A percentile compares a stretch with the other conserved stretches of the same genome.
Evolutionary conservation across 2,113 vertebrate species (phyloP).

Genomic region (Rattus norvegicus): DNA sequence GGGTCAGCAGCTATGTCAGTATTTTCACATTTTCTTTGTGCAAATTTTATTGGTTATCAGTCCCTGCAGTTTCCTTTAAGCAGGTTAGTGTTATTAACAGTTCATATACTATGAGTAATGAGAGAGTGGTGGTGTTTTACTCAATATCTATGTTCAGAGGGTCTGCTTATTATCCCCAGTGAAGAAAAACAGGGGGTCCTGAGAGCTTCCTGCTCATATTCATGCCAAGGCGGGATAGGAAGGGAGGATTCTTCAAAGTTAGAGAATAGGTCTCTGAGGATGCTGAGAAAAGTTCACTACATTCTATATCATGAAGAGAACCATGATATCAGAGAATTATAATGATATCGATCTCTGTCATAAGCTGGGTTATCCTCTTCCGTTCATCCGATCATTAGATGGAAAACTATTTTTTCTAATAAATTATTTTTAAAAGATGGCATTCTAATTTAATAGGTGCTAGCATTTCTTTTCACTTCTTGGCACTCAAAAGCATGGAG

Average conservation of each 20-base stretch:
- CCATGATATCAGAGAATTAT: not conserved
- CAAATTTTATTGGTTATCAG: not conserved
- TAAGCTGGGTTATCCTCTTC: not conserved
- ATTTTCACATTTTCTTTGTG: not conserved
- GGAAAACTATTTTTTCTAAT: slow-evolving; percentile 15
- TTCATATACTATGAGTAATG: not conserved
- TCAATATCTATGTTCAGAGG: not conserved
- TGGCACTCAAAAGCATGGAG: not conserved
- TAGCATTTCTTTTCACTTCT: not conserved
- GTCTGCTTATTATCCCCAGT: not conserved
- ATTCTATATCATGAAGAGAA: not conserved
- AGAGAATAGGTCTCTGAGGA: not conserved
- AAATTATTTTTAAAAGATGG: not conserved
- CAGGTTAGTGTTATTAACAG: not conserved
- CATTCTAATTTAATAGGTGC: not conserved
- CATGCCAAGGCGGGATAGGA: no score
- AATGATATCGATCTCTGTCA: not conserved
- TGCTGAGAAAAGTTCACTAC: not conserved
- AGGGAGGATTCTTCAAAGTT: not conserved
- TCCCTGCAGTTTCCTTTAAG: not conserved
- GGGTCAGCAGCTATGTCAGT: not conserved
- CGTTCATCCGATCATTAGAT: not conserved
- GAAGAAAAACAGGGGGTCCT: not conserved
- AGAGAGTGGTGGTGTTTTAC: not conserved
- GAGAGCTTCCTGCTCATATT: not conserved